Evolutionary conservation across 2,888 invertebrate genomes (phyloP).

Genomic region (Copidosoma aretas): DNA sequence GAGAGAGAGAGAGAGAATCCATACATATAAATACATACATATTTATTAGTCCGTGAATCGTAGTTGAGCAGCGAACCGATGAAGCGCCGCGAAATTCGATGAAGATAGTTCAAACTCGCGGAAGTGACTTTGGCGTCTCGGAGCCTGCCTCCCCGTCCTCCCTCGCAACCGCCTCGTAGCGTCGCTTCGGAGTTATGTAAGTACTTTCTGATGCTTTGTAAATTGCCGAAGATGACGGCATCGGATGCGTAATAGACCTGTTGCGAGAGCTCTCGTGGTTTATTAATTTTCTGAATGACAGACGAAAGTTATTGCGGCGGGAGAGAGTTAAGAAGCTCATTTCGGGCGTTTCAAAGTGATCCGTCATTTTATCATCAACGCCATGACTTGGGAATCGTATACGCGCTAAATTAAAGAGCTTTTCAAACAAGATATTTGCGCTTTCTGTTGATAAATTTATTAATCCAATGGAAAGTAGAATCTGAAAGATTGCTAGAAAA

Average conservation of each 20-base stretch:
- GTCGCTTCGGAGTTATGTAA: conserved; percentile 14
- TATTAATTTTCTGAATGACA: conserved; percentile 16
- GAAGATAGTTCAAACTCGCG: conserved; percentile 35
- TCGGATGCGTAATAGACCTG: conserved; percentile 13
- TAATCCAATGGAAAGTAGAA: too few species aligned
- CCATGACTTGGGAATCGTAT: too few species aligned
- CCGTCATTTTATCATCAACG: too few species aligned
- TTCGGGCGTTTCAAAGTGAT: too few species aligned
- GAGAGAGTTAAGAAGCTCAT: too few species aligned
- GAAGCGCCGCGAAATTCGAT: conserved; percentile 31
- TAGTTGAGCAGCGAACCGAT: conserved; percentile 28
- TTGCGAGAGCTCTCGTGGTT: conserved; percentile 24
- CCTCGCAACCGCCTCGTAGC: neutral
- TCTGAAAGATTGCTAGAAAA: too few species aligned
- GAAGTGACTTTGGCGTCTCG: conserved; percentile 31
- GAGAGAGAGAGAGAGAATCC: neutral
- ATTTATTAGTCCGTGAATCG: conserved; percentile 8
- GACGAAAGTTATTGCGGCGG: conserved; percentile 5
- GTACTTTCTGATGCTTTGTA: conserved; percentile 34
- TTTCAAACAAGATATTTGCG: too few species aligned
- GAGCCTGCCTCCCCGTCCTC: too few species aligned
- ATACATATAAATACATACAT: neutral
- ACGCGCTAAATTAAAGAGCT: too few species aligned
- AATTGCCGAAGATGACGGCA: conserved; percentile 22
- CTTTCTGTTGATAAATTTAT: too few species aligned